A percentile compares a stretch with the other conserved stretches of the same genome.
These are phyloP conservation scores for Glaucomys volans DNA, from an alignment of 2,113 vertebrate genomes.

Conservation along the genomic window DNA sequence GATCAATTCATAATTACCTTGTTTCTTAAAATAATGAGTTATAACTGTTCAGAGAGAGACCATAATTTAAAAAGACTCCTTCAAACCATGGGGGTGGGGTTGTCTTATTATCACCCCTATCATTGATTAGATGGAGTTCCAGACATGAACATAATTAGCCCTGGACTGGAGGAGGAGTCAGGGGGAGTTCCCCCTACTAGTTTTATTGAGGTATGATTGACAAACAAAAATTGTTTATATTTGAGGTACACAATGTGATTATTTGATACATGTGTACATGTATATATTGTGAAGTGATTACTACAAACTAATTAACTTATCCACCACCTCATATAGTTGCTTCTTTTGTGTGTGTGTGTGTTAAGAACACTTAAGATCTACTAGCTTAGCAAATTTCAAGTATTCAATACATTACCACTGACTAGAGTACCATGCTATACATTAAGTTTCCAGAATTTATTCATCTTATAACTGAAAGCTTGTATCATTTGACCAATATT, in stretches of 20 bases:
- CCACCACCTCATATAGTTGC: background rate
- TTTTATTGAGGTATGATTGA: background rate
- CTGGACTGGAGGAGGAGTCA: background rate
- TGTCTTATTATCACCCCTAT: background rate
- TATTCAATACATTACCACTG: background rate
- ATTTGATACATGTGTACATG: background rate
- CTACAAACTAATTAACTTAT: background rate
- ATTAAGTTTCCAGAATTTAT: background rate
- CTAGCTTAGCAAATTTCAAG: background rate
- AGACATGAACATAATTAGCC: background rate
- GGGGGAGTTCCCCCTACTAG: background rate
- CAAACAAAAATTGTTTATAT: background rate
- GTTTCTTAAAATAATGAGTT: conserved; percentile 34
- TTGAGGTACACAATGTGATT: background rate
- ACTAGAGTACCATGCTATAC: background rate
- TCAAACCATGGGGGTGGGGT: background rate
- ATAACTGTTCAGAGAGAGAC: background rate
- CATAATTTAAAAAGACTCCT: background rate
- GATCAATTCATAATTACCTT: background rate
- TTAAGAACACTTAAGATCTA: background rate
- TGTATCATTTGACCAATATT: background rate
- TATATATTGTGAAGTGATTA: background rate
- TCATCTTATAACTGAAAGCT: background rate
- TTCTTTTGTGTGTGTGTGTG: background rate
- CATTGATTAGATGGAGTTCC: background rate